These are phyloP conservation scores for Craniophora ligustri DNA, from an alignment of 2,888 invertebrate genomes.

Conservation along the genomic window DNA sequence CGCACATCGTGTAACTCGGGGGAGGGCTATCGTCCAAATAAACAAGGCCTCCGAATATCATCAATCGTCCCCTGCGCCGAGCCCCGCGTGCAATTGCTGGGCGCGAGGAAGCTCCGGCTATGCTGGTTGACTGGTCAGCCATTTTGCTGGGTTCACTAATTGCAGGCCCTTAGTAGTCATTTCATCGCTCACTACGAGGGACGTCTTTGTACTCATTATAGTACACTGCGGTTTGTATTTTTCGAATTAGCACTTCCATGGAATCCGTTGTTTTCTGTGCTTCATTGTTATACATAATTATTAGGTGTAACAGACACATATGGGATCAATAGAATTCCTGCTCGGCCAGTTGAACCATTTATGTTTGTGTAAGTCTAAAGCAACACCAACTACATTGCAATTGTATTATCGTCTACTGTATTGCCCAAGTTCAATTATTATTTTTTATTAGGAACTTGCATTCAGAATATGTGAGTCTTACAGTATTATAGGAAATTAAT, in stretches of 20 bases:
- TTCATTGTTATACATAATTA: slow-evolving; percentile 78
- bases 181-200: slow-evolving; percentile 79
- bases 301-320: slow-evolving; percentile 61
- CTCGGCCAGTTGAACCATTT: slow-evolving; percentile 35
- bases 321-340: slow-evolving; percentile 49
- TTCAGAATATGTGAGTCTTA: too few relatives aligned
- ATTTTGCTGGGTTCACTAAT: slow-evolving; percentile 85
- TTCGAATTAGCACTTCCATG: slow-evolving; percentile 87
- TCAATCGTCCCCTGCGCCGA: slow-evolving; percentile 48
- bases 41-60: slow-evolving; percentile 54
- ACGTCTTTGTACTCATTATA: slow-evolving; percentile 80
- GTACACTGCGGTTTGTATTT: slow-evolving; percentile 81
- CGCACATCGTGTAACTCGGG: slow-evolving; percentile 76
- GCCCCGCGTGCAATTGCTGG: neutral
- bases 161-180: slow-evolving; percentile 80
- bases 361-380: slow-evolving; percentile 37
- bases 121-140: slow-evolving; percentile 77
- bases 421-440: too few relatives aligned
- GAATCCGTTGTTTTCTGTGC: slow-evolving; percentile 76
- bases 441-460: too few relatives aligned
- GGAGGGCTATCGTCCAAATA: slow-evolving; percentile 71
- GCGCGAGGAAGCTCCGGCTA: slow-evolving; percentile 30
- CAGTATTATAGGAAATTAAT: too few relatives aligned
- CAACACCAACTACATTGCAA: slow-evolving; percentile 31
- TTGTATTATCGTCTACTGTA: slow-evolving; percentile 10